Base-by-base conservation (phyloP, 1,140 invertebrate genomes). In the Heliconius nattereri region DNA sequence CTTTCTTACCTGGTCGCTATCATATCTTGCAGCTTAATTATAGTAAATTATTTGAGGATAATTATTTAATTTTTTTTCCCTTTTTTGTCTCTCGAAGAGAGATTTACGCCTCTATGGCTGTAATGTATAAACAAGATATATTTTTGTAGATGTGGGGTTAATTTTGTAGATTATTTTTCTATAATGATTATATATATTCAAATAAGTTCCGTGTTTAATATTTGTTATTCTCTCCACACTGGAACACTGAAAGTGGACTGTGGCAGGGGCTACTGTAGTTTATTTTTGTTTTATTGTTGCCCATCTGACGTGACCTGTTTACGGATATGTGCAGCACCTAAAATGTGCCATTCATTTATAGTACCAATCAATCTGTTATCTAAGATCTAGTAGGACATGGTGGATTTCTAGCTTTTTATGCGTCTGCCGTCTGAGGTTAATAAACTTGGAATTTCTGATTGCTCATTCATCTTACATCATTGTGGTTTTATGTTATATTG, bases 391-490 rank as follows among this genome's bases (percentile, higher is more conserved):
- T 87, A 91, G 85, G 89, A 84, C 85, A 85, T 92, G 90, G 84
- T 90, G 84, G 84, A 91, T 90, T 92, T 92, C 86, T 92, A 88
- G 91, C 91, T 93, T 94, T 94, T 94, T 94, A 92, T 93, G 86
- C 90, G 92, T 94, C 92, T 94, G 91, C 89, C 86, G 85, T 87
- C 74, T 79, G 87, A 85, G 91, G 91, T 94, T 85, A 89, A 90
- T 86, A 88, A 94, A 91, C 92, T 91, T 89, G 74, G 75, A 83
- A 35, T 35, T 87, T 86, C 87, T 90, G 91, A 92, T 93, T 92
- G 91, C 91, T 93, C 88, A 94, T 92, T 93, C 91, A 90, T 92
- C 90, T 94, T 94, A 92, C 89, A 93, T 91, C 91, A 92, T 92
- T 93, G 89, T 88, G 87, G 91, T 91, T 93, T 35, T 92, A 79